Percentiles rank a stretch among this genome's conserved stretches.
Evolutionary conservation across 2,113 vertebrate genomes (phyloP).

Genomic region (Stictonetta naevosa): DNA sequence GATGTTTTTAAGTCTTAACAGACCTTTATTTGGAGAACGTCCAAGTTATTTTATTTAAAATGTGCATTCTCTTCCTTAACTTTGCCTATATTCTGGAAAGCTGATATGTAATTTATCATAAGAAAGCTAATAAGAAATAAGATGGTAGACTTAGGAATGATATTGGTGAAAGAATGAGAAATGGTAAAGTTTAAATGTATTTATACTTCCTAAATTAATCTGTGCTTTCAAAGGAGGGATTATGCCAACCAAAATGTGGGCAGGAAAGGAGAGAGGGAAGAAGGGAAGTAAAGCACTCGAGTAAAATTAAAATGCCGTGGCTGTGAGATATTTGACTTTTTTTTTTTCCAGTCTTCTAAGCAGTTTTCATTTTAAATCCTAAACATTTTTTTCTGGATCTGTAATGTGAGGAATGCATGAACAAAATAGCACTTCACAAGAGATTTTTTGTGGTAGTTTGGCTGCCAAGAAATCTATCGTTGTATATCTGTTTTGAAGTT

Average conservation of each 20-base stretch:
- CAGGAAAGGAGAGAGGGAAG: not conserved
- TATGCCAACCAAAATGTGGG: not conserved
- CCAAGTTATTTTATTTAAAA: not conserved
- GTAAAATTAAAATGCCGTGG: not conserved
- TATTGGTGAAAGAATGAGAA: not conserved
- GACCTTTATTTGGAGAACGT: not conserved
- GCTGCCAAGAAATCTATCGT: not conserved
- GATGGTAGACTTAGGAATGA: not conserved
- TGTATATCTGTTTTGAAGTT: not conserved
- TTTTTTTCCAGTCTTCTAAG: not conserved
- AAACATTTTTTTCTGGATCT: not conserved
- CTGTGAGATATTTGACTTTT: not conserved
- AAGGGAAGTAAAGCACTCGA: not conserved
- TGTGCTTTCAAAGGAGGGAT: not conserved
- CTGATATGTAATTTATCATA: not conserved
- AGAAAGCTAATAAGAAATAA: not conserved
- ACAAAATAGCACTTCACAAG: not conserved
- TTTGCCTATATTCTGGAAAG: not conserved
- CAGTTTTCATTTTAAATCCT: not conserved
- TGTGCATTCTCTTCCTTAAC: not conserved
- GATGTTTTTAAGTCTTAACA: not conserved
- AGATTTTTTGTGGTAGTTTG: not conserved
- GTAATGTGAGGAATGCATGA: not conserved
- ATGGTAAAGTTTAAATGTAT: not conserved
- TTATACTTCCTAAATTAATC: not conserved